These are phyloP conservation scores for Noctua comes DNA, from an alignment of 2,888 invertebrate genomes.

Conservation along the genomic window DNA sequence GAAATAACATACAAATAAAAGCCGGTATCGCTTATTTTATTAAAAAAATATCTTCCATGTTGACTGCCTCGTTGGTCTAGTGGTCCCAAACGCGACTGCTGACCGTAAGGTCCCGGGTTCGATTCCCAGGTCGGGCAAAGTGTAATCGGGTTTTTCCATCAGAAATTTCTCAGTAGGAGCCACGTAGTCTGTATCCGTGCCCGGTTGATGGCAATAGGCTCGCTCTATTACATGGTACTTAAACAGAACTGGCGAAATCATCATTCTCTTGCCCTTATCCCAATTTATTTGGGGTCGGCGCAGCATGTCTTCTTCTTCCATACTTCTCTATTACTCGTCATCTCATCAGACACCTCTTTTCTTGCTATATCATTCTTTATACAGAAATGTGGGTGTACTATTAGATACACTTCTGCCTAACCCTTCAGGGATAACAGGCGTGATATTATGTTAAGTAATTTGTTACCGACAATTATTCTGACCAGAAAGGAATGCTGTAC, in stretches of 20 bases:
- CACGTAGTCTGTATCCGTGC: neutral
- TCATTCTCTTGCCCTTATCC: no score
- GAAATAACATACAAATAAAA: neutral
- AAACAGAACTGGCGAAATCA: neutral
- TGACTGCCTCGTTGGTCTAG: no score
- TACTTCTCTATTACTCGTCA: no score
- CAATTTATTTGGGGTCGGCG: no score
- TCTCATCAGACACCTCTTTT: no score
- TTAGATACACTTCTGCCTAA: neutral
- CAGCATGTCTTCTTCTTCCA: no score
- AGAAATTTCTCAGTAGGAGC: neutral
- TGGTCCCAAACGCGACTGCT: no score
- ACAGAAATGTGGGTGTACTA: neutral
- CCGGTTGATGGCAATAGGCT: neutral
- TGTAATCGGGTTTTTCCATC: neutral
- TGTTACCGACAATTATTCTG: neutral
- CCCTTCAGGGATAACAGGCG: neutral
- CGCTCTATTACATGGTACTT: neutral
- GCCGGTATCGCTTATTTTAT: neutral
- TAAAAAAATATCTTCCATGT: neutral
- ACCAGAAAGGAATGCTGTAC: constrained; percentile 7
- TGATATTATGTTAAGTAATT: neutral
- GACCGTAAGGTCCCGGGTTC: neutral
- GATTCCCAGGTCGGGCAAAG: neutral
- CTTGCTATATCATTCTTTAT: no score